Evolutionary conservation across 2,888 invertebrate genomes (phyloP).

Genomic region (Gisinianus flammeolus): DNA sequence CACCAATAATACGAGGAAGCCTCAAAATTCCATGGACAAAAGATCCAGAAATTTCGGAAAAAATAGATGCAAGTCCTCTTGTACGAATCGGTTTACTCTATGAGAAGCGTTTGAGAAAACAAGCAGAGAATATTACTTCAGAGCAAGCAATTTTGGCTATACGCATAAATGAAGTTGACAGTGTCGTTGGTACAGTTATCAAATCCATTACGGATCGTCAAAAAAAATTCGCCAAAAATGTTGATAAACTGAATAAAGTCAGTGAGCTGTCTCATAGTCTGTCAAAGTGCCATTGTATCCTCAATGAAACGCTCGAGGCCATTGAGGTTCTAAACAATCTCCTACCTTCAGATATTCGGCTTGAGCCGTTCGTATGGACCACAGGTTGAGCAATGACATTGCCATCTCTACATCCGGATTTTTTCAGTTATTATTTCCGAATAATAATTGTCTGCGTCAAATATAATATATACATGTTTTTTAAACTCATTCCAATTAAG

Average conservation of each 20-base stretch:
- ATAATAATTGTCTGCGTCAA: too few relatives aligned
- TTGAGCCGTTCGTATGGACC: constrained; percentile 91
- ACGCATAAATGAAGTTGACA: constrained; percentile 79
- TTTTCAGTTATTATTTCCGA: too few relatives aligned
- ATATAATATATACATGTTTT: too few relatives aligned
- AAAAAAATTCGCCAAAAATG: constrained; percentile 81
- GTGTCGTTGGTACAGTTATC: constrained; percentile 74
- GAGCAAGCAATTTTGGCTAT: constrained; percentile 78
- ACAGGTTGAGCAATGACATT: constrained; percentile 65
- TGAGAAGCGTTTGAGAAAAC: constrained; percentile 82
- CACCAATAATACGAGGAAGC: constrained; percentile 90
- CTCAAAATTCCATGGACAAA: constrained; percentile 79
- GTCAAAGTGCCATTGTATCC: constrained; percentile 77
- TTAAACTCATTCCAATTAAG: too few relatives aligned
- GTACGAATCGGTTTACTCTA: constrained; percentile 78
- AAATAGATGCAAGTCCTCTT: constrained; percentile 72
- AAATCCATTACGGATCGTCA: constrained; percentile 78
- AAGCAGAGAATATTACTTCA: constrained; percentile 79
- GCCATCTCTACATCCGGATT: too few relatives aligned
- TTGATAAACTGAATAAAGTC: constrained; percentile 82
- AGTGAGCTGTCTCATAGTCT: constrained; percentile 83
- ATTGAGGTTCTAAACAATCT: constrained; percentile 83
- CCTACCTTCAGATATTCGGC: constrained; percentile 78
- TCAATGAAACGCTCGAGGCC: constrained; percentile 84
- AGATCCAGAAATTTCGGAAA: constrained; percentile 86